phyloP scores from a whole-genome alignment of 2,113 vertebrate genomes.

The Pelusios castaneus region DNA sequence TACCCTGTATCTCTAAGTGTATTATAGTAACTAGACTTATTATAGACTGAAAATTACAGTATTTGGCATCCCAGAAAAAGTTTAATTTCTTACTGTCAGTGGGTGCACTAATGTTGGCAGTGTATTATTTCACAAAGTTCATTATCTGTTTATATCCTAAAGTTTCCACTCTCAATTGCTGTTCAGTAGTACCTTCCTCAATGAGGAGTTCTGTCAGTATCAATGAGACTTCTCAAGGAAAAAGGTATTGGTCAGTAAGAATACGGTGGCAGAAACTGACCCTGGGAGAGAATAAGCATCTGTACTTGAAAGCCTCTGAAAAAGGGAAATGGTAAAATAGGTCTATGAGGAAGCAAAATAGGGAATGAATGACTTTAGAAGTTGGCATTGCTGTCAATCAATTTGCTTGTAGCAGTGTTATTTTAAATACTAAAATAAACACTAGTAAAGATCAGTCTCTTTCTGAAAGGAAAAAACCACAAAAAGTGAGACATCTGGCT shows the following conservation, averaged over 20 bases:
- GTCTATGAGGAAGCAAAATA: neutral
- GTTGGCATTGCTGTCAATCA: no score
- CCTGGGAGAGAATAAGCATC: neutral
- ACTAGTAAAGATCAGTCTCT: no score
- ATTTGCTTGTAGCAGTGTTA: no score
- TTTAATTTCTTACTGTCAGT: neutral
- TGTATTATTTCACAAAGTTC: neutral
- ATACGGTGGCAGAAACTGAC: neutral
- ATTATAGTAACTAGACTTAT: neutral
- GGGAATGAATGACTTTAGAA: no score
- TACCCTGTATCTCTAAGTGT: neutral
- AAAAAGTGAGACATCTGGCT: no score
- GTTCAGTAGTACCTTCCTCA: neutral
- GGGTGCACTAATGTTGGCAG: neutral
- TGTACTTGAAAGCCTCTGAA: neutral
- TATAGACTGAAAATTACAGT: neutral
- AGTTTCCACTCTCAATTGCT: neutral
- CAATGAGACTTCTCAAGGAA: neutral
- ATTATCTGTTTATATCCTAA: neutral
- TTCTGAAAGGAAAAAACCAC: no score
- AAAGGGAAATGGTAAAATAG: neutral
- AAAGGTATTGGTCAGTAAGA: neutral
- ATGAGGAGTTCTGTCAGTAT: neutral
- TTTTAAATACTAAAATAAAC: no score
- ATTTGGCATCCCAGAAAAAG: neutral